Evolutionary conservation across 2,888 invertebrate species (phyloP).

Genomic region (Eristalis intricaria): DNA sequence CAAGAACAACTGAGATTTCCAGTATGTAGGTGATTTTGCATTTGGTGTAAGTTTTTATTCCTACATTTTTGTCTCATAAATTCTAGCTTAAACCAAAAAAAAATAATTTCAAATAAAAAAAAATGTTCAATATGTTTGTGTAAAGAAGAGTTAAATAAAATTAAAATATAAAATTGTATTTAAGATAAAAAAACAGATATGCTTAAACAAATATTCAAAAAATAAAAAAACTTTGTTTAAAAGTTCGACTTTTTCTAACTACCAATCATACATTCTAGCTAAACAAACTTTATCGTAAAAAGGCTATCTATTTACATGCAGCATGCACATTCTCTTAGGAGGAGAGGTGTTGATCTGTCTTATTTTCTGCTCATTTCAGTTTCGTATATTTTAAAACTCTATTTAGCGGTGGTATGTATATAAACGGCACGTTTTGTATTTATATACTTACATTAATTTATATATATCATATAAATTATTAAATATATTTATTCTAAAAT

Average conservation of each 20-base stretch:
- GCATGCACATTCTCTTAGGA: conserved; percentile 76
- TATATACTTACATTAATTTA: conserved; percentile 77
- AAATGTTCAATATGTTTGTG: conserved; percentile 5
- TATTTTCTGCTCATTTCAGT: conserved; percentile 64
- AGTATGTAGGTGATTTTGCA: conserved; percentile 12
- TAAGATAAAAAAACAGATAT: conserved; percentile 1
- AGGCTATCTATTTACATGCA: conserved; percentile 70
- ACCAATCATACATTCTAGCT: conserved; percentile 55
- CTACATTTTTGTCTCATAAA: conserved; percentile 6
- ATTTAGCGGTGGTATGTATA: conserved; percentile 43
- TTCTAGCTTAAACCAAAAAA: conserved; percentile 12
- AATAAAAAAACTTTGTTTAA: conserved; percentile 1
- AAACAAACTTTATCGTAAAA: conserved; percentile 43
- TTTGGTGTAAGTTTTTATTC: conserved; percentile 6
- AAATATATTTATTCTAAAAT: conserved; percentile 39
- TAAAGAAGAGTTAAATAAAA: neutral
- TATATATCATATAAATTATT: conserved; percentile 62
- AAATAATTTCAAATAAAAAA: conserved; percentile 18
- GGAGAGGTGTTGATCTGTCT: conserved; percentile 82
- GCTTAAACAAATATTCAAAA: conserved; percentile 15
- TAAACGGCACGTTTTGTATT: conserved; percentile 64
- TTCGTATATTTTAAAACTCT: conserved; percentile 30
- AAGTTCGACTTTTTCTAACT: conserved; percentile 57
- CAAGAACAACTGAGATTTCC: conserved; percentile 73
- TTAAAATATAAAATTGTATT: neutral